Conservation (phyloP, 2,797 vertebrate genomes). For the Muscicapa striata region DNA sequence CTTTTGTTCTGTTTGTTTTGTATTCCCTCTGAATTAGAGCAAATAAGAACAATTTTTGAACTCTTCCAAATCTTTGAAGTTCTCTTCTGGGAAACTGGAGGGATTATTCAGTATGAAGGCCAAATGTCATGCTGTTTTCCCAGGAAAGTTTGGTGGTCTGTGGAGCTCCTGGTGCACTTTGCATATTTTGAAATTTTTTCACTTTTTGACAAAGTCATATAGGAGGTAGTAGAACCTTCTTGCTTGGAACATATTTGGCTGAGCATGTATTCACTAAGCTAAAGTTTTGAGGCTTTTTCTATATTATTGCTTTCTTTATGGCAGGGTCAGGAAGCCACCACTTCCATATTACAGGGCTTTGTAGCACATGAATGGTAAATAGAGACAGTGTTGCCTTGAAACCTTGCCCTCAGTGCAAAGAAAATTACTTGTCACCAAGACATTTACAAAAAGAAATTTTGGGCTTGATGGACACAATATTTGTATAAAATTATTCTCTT, state of each 20-base stretch:
- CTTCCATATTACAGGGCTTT: neutral
- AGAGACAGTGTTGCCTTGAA: neutral
- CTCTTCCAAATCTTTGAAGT: neutral
- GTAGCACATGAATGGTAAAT: fast-evolving
- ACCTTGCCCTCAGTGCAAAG: neutral
- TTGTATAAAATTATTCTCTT: neutral
- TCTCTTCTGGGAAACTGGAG: neutral
- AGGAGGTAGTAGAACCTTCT: neutral
- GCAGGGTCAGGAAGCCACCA: neutral
- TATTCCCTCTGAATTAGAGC: neutral
- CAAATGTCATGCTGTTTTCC: neutral
- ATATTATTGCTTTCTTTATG: neutral
- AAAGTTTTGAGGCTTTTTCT: neutral
- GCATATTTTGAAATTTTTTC: neutral
- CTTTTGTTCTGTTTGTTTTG: neutral
- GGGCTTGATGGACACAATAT: neutral
- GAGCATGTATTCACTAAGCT: neutral
- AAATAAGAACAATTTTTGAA: neutral
- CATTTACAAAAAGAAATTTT: neutral
- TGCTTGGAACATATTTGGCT: neutral
- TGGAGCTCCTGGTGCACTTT: neutral
- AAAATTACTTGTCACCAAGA: neutral
- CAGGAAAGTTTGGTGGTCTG: neutral
- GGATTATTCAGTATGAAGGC: neutral
- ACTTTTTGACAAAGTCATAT: neutral